phyloP scores from a whole-genome alignment of 2,888 invertebrate species.

The Agrochola circellaris region DNA sequence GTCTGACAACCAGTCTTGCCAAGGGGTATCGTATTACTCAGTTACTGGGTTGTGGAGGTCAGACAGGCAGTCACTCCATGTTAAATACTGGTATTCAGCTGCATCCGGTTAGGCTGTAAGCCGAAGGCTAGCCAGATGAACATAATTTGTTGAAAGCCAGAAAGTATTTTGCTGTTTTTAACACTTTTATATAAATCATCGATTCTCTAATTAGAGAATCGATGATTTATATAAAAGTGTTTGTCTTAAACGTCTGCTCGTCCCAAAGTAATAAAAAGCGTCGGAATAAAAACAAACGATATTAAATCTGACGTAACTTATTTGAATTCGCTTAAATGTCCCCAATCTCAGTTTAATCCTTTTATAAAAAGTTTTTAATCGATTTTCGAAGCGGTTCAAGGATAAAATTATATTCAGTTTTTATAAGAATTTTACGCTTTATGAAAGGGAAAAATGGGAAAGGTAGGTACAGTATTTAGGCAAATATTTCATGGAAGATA shows the following conservation, averaged over 20 bases:
- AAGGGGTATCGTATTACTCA: no score
- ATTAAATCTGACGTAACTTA: constrained; percentile 32
- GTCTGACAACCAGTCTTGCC: not conserved
- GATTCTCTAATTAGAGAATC: not conserved
- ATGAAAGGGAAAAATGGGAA: not conserved
- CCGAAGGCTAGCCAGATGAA: no score
- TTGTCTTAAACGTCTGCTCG: not conserved
- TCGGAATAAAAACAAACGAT: constrained; percentile 23
- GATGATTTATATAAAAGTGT: no score
- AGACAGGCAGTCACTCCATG: no score
- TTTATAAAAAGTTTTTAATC: constrained; percentile 62
- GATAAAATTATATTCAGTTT: constrained; percentile 35
- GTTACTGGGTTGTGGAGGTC: no score
- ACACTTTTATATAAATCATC: not conserved
- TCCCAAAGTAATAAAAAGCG: constrained; percentile 12
- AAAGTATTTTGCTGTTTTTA: no score
- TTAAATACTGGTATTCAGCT: no score
- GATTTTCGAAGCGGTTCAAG: constrained; percentile 41
- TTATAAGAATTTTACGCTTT: constrained; percentile 11
- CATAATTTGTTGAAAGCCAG: no score
- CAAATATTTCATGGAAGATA: not conserved
- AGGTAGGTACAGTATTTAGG: not conserved
- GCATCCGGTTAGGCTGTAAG: no score
- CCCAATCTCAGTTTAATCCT: constrained; percentile 56
- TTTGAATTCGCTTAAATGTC: constrained; percentile 31